Evolutionary conservation across 1,140 invertebrate genomes (phyloP).

Genomic region (Papilio machaon): DNA sequence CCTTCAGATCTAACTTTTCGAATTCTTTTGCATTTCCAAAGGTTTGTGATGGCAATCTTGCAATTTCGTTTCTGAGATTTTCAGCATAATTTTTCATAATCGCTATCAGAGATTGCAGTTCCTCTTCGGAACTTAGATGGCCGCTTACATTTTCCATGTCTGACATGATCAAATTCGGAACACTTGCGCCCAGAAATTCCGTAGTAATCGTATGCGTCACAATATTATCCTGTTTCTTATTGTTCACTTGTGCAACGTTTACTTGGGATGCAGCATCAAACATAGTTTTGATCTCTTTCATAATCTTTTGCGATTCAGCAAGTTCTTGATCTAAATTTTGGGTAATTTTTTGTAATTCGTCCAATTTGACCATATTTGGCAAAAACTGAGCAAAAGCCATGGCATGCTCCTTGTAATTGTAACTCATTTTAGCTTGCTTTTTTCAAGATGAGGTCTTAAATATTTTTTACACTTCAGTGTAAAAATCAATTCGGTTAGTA

Average conservation of each 20-base stretch:
- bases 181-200: slow-evolving; percentile 55
- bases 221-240: slow-evolving; percentile 26
- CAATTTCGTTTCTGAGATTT: slow-evolving; percentile 58
- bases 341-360: slow-evolving; percentile 68
- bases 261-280: slow-evolving; percentile 56
- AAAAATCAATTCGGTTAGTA: background rate
- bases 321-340: slow-evolving; percentile 66
- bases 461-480: background rate
- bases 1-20: slow-evolving; percentile 55
- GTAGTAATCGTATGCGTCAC: slow-evolving; percentile 56
- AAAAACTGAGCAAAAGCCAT: slow-evolving; percentile 58
- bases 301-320: slow-evolving; percentile 65
- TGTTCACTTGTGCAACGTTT: slow-evolving; percentile 39
- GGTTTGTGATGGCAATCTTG: slow-evolving; percentile 40
- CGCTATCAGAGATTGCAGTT: slow-evolving; percentile 63
- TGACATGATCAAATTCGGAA: slow-evolving; percentile 59
- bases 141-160: slow-evolving; percentile 58
- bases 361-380: slow-evolving; percentile 58
- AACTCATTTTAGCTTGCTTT: slow-evolving; percentile 43
- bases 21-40: slow-evolving; percentile 42
- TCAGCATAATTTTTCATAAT: slow-evolving; percentile 66
- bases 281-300: slow-evolving; percentile 66
- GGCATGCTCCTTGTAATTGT: slow-evolving; percentile 45
- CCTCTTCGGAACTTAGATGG: slow-evolving; percentile 46
- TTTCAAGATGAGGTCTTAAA: background rate